These are phyloP conservation scores for Nestor notabilis DNA, from an alignment of 2,113 vertebrate genomes.

Conservation along the genomic window DNA sequence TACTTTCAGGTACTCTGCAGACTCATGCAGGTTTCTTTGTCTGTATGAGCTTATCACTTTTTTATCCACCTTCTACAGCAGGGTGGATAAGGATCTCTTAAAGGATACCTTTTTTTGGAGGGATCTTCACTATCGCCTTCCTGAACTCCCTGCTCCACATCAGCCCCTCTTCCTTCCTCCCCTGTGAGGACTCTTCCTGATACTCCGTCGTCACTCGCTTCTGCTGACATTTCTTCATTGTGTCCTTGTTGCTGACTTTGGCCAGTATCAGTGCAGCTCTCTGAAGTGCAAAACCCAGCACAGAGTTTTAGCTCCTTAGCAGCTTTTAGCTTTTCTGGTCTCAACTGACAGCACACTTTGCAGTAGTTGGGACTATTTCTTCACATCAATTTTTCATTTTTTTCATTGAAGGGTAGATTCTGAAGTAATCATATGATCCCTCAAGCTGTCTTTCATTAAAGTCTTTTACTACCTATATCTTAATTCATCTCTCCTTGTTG, in stretches of 20 bases:
- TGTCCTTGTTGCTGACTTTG: background rate
- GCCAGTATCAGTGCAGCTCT: background rate
- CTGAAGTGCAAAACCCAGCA: background rate
- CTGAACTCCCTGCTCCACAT: background rate
- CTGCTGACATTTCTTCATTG: accelerated
- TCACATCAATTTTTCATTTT: background rate
- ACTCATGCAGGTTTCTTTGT: background rate
- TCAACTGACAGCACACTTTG: background rate
- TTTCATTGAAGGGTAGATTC: background rate
- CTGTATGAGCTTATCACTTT: background rate
- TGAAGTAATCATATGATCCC: background rate
- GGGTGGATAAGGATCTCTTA: background rate
- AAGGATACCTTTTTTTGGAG: background rate
- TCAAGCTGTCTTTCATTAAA: background rate
- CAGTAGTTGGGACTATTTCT: background rate
- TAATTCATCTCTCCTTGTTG: background rate
- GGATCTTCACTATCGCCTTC: background rate
- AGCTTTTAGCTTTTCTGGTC: background rate
- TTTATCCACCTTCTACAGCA: background rate
- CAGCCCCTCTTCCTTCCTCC: background rate
- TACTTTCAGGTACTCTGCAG: background rate
- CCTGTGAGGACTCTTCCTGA: background rate
- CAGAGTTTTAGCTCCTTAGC: background rate
- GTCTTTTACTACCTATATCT: background rate
- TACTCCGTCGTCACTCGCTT: accelerated